phyloP scores from a whole-genome alignment of 2,888 invertebrate genomes.

The Seira ritae region DNA sequence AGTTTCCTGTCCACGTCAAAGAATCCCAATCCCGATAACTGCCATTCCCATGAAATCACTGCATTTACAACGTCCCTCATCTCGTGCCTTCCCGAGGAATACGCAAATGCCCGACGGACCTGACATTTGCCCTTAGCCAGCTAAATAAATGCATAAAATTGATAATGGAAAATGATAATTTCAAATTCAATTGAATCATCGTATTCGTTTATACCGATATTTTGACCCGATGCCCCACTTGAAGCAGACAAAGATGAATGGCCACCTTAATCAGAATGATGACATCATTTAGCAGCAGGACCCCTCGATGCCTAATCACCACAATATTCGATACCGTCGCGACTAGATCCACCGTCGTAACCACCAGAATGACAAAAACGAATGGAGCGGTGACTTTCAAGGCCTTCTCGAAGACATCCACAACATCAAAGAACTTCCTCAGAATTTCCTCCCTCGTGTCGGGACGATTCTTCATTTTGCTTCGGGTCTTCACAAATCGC shows the following conservation, averaged over 20 bases:
- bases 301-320: constrained; percentile 41
- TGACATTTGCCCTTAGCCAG: constrained; percentile 30
- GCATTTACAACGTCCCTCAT: constrained; percentile 38
- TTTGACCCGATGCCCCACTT: constrained; percentile 52
- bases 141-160: constrained; percentile 26
- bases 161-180: neutral
- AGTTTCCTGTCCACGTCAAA: constrained; percentile 59
- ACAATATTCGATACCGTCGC: constrained; percentile 33
- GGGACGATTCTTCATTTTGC: neutral
- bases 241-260: constrained; percentile 44
- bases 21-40: constrained; percentile 47
- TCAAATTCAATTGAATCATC: neutral
- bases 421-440: constrained; percentile 39
- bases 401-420: constrained; percentile 34
- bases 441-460: constrained; percentile 33
- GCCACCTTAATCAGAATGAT: constrained; percentile 37
- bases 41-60: constrained; percentile 45
- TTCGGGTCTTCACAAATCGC: constrained; percentile 15
- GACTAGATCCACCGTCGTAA: constrained; percentile 48
- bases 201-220: constrained; percentile 27
- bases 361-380: constrained; percentile 48
- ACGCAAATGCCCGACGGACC: constrained; percentile 21
- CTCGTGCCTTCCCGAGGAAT: neutral
- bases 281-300: constrained; percentile 28
- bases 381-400: constrained; percentile 50